These are phyloP conservation scores for Mesodorylaimus sp. DNA, from an alignment of 2,888 invertebrate species.

Conservation along the genomic window DNA sequence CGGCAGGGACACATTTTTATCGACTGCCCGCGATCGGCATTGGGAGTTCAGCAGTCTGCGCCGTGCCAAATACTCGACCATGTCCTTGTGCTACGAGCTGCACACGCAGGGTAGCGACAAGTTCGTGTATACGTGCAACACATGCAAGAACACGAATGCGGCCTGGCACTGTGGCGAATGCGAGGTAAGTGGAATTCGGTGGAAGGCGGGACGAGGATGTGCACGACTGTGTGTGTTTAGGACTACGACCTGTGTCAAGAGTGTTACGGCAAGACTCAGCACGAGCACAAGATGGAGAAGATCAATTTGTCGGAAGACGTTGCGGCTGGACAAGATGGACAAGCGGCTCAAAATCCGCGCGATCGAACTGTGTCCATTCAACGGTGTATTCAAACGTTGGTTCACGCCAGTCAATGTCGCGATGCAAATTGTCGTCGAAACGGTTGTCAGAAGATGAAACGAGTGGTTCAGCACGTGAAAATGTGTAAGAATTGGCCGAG, in stretches of 20 bases:
- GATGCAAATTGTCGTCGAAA: slow-evolving; percentile 94
- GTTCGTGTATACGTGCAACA: slow-evolving; percentile 96
- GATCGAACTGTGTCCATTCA: slow-evolving; percentile 18
- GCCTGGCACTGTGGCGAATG: slow-evolving; percentile 87
- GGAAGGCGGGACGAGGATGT: too few relatives aligned
- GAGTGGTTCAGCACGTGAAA: slow-evolving; percentile 89
- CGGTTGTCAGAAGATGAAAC: slow-evolving; percentile 97
- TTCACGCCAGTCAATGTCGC: slow-evolving; percentile 89
- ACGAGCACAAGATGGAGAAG: slow-evolving; percentile 92
- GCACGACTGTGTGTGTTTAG: too few relatives aligned
- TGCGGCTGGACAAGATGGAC: not conserved
- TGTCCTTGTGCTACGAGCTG: slow-evolving; percentile 91
- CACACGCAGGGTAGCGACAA: slow-evolving; percentile 95
- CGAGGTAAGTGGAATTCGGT: slow-evolving; percentile 56
- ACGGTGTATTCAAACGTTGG: slow-evolving; percentile 36
- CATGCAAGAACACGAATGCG: slow-evolving; percentile 83
- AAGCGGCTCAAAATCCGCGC: slow-evolving; percentile 4
- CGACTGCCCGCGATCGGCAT: slow-evolving; percentile 90
- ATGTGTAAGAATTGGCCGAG: slow-evolving; percentile 79
- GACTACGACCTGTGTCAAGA: slow-evolving; percentile 93
- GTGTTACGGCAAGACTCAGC: slow-evolving; percentile 81
- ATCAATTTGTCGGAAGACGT: slow-evolving; percentile 43
- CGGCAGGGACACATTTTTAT: slow-evolving; percentile 93
- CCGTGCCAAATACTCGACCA: slow-evolving; percentile 80
- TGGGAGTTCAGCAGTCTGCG: slow-evolving; percentile 92